Conservation (phyloP, 1,140 invertebrate species). For the Chymomyza costata region DNA sequence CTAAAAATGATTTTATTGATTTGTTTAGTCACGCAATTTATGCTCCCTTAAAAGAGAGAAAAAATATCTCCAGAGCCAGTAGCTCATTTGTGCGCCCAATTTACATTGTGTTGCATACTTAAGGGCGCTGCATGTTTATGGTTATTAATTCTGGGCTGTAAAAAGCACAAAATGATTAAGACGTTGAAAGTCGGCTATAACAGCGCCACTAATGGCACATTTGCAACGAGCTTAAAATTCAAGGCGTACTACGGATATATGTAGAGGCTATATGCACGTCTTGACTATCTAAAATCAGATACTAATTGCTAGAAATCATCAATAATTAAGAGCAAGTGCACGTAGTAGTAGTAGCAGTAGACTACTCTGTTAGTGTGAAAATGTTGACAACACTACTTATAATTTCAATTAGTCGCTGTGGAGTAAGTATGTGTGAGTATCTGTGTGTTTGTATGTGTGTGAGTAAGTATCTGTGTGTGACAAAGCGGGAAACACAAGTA, state of each 20-base stretch:
- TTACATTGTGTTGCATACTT: neutral
- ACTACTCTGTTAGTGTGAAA: too few species aligned
- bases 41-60: too few species aligned
- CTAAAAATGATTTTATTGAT: constrained; percentile 63
- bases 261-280: too few species aligned
- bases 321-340: constrained; percentile 30
- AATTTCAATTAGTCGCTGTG: constrained; percentile 53
- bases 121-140: neutral
- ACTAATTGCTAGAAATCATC: constrained; percentile 38
- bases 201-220: too few species aligned
- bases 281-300: too few species aligned
- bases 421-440: neutral
- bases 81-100: neutral
- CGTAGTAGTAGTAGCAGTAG: too few species aligned
- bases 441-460: too few species aligned
- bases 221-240: constrained; percentile 11
- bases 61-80: too few species aligned
- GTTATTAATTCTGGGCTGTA: constrained; percentile 1
- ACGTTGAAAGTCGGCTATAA: too few species aligned
- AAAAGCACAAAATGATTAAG: too few species aligned
- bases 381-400: too few species aligned
- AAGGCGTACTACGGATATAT: too few species aligned
- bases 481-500: constrained; percentile 5
- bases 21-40: constrained; percentile 67
- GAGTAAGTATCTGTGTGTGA: neutral